These are phyloP conservation scores for Narcine bancroftii DNA, from an alignment of 2,113 vertebrate genomes.

Conservation along the genomic window DNA sequence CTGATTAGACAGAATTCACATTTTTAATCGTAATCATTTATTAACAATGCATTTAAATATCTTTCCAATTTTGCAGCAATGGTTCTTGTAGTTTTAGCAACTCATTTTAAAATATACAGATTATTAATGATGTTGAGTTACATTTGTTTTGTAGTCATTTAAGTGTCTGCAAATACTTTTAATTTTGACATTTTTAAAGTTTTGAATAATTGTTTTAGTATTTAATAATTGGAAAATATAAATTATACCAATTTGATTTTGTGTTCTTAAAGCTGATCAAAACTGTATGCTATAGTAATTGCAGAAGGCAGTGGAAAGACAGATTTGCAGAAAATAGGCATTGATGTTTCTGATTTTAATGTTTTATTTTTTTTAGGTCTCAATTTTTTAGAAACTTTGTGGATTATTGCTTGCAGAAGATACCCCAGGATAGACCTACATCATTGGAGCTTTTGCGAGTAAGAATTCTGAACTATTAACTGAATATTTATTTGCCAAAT, in stretches of 20 bases:
- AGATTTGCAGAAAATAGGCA: neutral
- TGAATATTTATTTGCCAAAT: neutral
- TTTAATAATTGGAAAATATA: neutral
- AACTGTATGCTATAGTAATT: neutral
- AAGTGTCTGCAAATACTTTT: neutral
- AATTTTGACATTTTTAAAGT: neutral
- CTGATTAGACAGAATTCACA: neutral
- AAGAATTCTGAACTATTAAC: conserved; percentile 49
- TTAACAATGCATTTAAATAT: neutral
- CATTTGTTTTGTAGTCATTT: neutral
- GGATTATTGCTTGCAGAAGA: conserved; percentile 98
- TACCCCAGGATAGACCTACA: conserved; percentile 96
- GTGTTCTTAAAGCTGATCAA: neutral
- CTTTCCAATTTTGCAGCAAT: neutral
- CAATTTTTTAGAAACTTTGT: conserved; percentile 93
- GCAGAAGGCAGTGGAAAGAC: neutral
- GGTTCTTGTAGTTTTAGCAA: neutral
- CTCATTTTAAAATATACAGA: neutral
- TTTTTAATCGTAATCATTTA: neutral
- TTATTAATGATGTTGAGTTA: too few species aligned
- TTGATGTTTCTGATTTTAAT: neutral
- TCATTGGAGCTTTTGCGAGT: conserved; percentile 87
- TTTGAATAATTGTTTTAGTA: neutral
- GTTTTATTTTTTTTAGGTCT: conserved; percentile 64
- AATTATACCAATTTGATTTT: neutral